Evolutionary conservation across 2,888 invertebrate genomes (phyloP).

Genomic region (Drosophila atripex): DNA sequence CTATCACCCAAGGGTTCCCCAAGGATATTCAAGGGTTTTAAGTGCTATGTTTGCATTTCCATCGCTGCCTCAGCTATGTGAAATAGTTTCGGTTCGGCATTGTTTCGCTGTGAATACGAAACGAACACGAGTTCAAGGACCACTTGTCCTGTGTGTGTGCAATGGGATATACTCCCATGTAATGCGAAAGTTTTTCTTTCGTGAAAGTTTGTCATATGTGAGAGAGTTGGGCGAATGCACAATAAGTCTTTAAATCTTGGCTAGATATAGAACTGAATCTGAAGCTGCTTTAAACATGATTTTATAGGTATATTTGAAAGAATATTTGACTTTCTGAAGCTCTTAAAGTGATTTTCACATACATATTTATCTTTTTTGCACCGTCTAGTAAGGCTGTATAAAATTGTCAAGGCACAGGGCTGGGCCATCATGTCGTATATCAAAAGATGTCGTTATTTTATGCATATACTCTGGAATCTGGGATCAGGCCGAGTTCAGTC

Average conservation of each 20-base stretch:
- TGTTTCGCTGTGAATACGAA: slow-evolving; percentile 39
- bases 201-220: slow-evolving; percentile 29
- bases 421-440: slow-evolving; percentile 42
- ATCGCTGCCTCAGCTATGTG: slow-evolving; percentile 34
- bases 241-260: slow-evolving; percentile 18
- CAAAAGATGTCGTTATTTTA: slow-evolving; percentile 51
- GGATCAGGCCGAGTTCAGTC: slow-evolving; percentile 34
- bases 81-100: slow-evolving; percentile 43
- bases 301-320: background rate
- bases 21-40: slow-evolving; percentile 55
- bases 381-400: slow-evolving; percentile 8
- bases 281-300: background rate
- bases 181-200: slow-evolving; percentile 37
- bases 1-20: slow-evolving; percentile 55
- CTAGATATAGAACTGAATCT: background rate
- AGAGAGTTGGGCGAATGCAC: slow-evolving; percentile 12
- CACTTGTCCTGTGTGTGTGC: slow-evolving; percentile 26
- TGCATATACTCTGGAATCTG: slow-evolving; percentile 10
- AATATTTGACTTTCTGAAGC: background rate
- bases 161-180: slow-evolving; percentile 31
- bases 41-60: slow-evolving; percentile 57
- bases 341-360: slow-evolving; percentile 31
- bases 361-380: background rate
- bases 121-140: slow-evolving; percentile 57
- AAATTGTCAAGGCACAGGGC: slow-evolving; percentile 30